Base-by-base conservation (phyloP, 2,113 vertebrate species). In the Coryphaenoides rupestris region DNA sequence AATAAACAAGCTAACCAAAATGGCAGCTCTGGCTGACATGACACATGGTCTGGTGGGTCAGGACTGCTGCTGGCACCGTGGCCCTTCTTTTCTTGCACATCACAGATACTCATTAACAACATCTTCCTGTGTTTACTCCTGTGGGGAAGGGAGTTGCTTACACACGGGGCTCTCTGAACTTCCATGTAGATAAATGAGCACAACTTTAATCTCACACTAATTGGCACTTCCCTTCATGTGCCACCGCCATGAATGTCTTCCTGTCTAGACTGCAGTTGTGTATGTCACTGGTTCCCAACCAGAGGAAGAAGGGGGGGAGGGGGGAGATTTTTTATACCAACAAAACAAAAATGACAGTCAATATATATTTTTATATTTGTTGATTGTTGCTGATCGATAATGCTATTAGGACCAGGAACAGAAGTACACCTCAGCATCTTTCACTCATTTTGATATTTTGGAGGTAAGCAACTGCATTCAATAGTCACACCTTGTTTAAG, bases 51-150 rank as follows among this genome's bases (percentile, higher is more conserved):
- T 70, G 68, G 68, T 75, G 65, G 67, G 55, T 45, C 1, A 10
- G 22, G 17, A 53, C 58, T 26, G n/a, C 54, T 49, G 64, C 47
- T 15, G 47, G 55, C 58, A 58, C 59, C 50, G 65, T 58, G 33
- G 63, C 19, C n/a, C 55, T 45, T 72, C 65, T 19, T 55, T 45
- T 72, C 65, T 17, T 73, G 59, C 60, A 78, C 60, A 68, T 83
- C 73, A 75, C 74, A 83, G 81, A 88, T 84, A 81, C 45, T 83
- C 82, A 83, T 88, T 85, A 89, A 80, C 53, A 71, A 73, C 83
- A 82, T 88, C 88, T 89, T 88, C 87, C 89, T 86, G 85, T 92
- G 91, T 91, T 91, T 89, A 85, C 76, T 86, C 88, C 83, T 66
- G 47, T 53, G 79, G 87, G 87, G 70, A 65, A 80, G 85, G 87